Percentiles rank a stretch among this genome's conserved stretches.
phyloP scores from a whole-genome alignment of 2,888 invertebrate genomes.

The Euphydryas editha region DNA sequence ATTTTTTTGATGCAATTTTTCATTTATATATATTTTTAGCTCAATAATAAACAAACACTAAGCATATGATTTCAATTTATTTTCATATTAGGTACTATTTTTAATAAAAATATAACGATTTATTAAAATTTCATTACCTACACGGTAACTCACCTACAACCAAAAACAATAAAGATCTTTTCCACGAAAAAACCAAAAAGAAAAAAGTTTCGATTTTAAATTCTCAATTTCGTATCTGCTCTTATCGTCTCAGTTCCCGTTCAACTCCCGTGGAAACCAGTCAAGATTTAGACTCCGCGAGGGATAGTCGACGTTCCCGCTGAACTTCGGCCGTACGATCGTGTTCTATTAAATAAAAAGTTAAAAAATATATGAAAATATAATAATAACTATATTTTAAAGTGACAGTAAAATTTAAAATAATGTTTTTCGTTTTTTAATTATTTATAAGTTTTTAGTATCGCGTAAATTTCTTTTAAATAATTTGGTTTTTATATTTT shows the following conservation, averaged over 20 bases:
- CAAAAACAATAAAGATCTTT: background rate
- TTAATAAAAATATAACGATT: too few species aligned
- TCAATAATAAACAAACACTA: background rate
- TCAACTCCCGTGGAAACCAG: slow-evolving; percentile 16
- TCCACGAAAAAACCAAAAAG: background rate
- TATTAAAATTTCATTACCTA: too few species aligned
- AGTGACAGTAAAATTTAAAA: too few species aligned
- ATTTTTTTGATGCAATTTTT: too few species aligned
- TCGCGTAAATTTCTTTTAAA: background rate
- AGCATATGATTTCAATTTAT: too few species aligned
- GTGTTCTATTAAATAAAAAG: background rate
- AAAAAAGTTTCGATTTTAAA: slow-evolving; percentile 1
- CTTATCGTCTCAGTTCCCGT: slow-evolving; percentile 1
- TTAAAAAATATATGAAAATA: background rate
- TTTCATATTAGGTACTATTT: too few species aligned
- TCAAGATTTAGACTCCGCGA: slow-evolving; percentile 16
- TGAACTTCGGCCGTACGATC: background rate
- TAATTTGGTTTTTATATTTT: background rate
- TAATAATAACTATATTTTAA: too few species aligned
- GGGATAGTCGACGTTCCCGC: slow-evolving; percentile 10
- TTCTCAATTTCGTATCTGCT: background rate
- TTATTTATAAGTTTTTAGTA: background rate
- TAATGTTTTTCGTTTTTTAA: background rate
- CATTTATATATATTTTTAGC: too few species aligned
- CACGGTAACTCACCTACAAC: background rate